Evolutionary conservation across 2,797 vertebrate genomes (phyloP), one percentile per base, ranked within the genome.

Genomic region (Oryzias sinensis): DNA sequence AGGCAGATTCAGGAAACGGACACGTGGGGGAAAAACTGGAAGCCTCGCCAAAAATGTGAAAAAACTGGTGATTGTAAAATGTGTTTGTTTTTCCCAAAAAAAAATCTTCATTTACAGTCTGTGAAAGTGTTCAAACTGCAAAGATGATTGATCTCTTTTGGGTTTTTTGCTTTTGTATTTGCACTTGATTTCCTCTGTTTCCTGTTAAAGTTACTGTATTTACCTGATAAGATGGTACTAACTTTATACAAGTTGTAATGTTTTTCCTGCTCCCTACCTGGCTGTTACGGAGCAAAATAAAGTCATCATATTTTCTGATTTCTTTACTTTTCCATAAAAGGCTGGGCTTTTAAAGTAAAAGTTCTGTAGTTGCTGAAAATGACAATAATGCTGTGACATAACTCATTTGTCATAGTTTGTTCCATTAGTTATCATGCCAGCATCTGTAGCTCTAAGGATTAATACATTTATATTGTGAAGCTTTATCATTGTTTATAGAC

Each of bases 41-140:
- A 70, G 64, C 63, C 65, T 87, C 80, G 81, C 84, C 84, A 85
- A 87, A 88, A 85, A 88, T 57, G 73, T 81, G 76, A 80, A 57
- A 47, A 72, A 83, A 90, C 85, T 88, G 79, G 51, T 90, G 87
- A 88, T 89, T 90, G 88, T 89, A 87, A 20, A 57, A 60, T 51
- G 24, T 79, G 63, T 76, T 74, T 85, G 52, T 76, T 67, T 71
- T n/a, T 49, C 54, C 74, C 76, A 66, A 81, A 62, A 63, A 70
- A 44, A 72, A 60, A 48, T 84, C 54, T 48, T 77, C 16, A 58
- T 72, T 65, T 72, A 41, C 59, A 54, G 56, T 52, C 18, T 51
- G 6, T 70, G 56, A 50, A 64, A 59, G 70, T 57, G 16, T 43
- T 71, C 65, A 55, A 67, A 20, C 62, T 58, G n/a, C 62, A 65